These are phyloP conservation scores for Periophthalmodon schlosseri DNA, from an alignment of 2,113 vertebrate genomes.

Conservation along the genomic window DNA sequence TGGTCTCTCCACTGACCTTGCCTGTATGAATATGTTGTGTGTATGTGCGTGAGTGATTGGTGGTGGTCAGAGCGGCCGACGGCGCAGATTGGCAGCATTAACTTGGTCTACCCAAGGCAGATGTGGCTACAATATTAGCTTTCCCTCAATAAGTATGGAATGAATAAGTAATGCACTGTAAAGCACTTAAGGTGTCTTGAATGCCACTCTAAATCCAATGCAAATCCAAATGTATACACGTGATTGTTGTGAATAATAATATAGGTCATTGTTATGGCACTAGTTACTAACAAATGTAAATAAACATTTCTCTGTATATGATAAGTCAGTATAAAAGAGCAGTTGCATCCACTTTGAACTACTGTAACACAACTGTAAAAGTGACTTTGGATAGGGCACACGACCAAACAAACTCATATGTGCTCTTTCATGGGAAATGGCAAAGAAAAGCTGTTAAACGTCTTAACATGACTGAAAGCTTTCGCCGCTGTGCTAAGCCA, in stretches of 20 bases:
- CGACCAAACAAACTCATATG: constrained; percentile 20
- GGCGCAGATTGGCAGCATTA: too few relatives aligned
- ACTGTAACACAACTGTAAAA: background rate
- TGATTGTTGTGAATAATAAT: too few relatives aligned
- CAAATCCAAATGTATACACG: too few relatives aligned
- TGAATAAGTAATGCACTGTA: background rate
- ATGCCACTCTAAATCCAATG: too few relatives aligned
- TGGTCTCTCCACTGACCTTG: too few relatives aligned
- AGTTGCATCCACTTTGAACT: background rate
- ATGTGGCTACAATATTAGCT: background rate
- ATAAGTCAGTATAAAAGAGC: background rate
- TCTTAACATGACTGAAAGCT: constrained; percentile 31
- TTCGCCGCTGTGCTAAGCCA: constrained; percentile 56
- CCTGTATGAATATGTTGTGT: too few relatives aligned
- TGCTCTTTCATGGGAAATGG: constrained; percentile 80
- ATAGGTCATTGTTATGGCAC: too few relatives aligned
- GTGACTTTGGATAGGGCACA: constrained; percentile 6
- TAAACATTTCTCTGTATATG: background rate
- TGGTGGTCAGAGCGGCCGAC: too few relatives aligned
- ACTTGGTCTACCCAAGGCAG: too few relatives aligned
- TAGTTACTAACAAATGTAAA: too few relatives aligned
- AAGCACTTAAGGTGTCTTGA: too few relatives aligned
- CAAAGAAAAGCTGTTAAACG: constrained; percentile 56
- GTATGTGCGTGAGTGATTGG: too few relatives aligned
- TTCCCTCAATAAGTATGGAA: background rate